phyloP scores from a whole-genome alignment of 2,888 invertebrate genomes.

The Eilema caniola region DNA sequence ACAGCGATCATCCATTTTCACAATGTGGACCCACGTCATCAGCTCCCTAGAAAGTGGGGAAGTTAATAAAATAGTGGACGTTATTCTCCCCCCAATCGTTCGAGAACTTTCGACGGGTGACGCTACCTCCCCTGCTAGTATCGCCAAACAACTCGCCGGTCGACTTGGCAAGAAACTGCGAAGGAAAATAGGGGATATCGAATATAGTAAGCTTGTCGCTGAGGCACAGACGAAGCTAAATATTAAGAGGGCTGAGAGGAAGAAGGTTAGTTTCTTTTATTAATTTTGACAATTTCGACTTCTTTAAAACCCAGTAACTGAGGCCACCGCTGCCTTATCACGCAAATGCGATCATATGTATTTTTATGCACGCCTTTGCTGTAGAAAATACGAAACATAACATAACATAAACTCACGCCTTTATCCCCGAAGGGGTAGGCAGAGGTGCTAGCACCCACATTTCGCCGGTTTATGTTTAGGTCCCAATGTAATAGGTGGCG shows the following conservation, averaged over 20 bases:
- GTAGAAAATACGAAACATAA: no score
- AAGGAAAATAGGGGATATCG: slow-evolving; percentile 91
- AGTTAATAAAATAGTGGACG: slow-evolving; percentile 87
- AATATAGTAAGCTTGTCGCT: slow-evolving; percentile 90
- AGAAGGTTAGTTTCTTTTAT: slow-evolving; percentile 79
- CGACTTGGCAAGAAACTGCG: slow-evolving; percentile 92
- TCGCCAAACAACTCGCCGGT: slow-evolving; percentile 89
- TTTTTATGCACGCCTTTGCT: no score
- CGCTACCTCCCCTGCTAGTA: slow-evolving; percentile 87
- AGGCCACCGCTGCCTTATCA: no score
- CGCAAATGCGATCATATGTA: no score
- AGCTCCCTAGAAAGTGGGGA: slow-evolving; percentile 88
- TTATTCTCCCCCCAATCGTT: slow-evolving; percentile 91
- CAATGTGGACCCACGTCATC: slow-evolving; percentile 92
- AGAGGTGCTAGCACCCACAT: no score
- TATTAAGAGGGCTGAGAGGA: slow-evolving; percentile 91
- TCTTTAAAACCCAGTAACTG: no score
- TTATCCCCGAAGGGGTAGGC: no score
- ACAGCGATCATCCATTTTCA: slow-evolving; percentile 93
- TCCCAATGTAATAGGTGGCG: no score
- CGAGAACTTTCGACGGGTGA: slow-evolving; percentile 93
- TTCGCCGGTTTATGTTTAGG: no score
- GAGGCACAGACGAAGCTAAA: slow-evolving; percentile 90
- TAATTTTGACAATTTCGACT: no score
- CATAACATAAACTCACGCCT: no score